Conservation (phyloP, 37 sponge, comb jelly and placozoan genomes). For the Beroe ovata region DNA sequence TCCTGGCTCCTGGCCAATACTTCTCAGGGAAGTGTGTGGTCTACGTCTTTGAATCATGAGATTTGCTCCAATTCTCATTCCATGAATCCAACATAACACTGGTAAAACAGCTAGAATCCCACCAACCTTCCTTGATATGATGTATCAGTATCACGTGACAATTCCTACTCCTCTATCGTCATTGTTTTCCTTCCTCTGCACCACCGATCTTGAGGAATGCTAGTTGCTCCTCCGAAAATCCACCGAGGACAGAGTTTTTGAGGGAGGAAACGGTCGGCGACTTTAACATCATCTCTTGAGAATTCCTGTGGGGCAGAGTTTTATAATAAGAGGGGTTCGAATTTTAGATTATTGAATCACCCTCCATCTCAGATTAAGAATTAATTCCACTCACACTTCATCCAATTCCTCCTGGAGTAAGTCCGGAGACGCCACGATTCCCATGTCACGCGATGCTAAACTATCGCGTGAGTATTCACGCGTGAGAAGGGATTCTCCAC, state of each 20-base stretch:
- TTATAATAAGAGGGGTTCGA: too few species aligned
- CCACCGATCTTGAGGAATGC: conserved; percentile 5
- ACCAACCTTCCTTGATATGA: too few species aligned
- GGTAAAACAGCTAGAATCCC: too few species aligned
- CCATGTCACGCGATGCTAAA: neutral
- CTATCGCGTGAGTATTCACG: conserved; percentile 20
- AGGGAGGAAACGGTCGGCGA: conserved; percentile 3
- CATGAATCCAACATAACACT: too few species aligned
- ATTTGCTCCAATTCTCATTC: too few species aligned
- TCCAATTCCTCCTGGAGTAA: neutral
- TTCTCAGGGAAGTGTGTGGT: too few species aligned
- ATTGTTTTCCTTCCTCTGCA: conserved; percentile 1
- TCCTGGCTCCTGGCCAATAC: too few species aligned
- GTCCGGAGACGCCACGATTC: neutral
- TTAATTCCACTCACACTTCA: neutral
- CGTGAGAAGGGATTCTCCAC: neutral
- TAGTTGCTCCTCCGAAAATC: conserved; percentile 10
- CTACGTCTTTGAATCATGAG: too few species aligned
- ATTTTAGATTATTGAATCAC: too few species aligned
- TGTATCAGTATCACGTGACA: too few species aligned
- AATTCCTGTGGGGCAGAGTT: neutral
- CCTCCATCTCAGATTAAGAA: too few species aligned
- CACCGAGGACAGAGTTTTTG: conserved; percentile 23
- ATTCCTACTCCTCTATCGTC: too few species aligned
- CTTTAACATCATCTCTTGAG: neutral